These are phyloP conservation scores for Clangula hyemalis DNA, from an alignment of 2,797 vertebrate genomes.

Conservation along the genomic window DNA sequence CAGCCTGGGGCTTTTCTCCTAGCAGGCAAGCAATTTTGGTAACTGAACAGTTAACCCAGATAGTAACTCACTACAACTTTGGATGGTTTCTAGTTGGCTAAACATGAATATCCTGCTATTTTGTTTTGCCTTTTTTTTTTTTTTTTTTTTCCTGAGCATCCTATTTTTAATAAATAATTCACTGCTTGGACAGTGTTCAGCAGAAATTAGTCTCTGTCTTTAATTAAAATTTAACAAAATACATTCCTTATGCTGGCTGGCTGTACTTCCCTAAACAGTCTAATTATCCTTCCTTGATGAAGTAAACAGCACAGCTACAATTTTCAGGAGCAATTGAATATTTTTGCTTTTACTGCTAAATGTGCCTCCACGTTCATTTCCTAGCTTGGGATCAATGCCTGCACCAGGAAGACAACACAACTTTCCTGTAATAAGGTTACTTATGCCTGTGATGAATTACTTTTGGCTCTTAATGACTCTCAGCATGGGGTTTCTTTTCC, in stretches of 20 bases:
- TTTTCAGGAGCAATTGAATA: conserved; percentile 4
- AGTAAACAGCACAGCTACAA: conserved; percentile 3
- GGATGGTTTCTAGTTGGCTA: neutral
- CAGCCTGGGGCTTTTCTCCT: neutral
- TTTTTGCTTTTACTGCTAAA: conserved; percentile 5
- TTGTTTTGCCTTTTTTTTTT: neutral
- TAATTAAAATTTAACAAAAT: conserved; percentile 49
- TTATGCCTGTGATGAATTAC: conserved; percentile 26
- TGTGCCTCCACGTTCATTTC: neutral
- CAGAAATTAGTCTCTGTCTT: conserved; percentile 6
- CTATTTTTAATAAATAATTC: conserved; percentile 39
- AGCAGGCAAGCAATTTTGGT: neutral
- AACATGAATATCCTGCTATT: neutral
- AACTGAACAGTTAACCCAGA: neutral
- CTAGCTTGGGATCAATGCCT: neutral
- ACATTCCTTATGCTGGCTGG: neutral
- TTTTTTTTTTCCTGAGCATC: neutral
- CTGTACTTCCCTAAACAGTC: conserved; percentile 1
- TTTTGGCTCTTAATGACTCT: conserved; percentile 21
- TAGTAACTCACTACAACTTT: neutral
- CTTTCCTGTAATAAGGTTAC: conserved; percentile 25
- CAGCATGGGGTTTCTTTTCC: conserved; percentile 30
- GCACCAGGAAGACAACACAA: neutral
- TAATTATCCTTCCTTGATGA: conserved; percentile 15
- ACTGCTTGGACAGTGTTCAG: conserved; percentile 20